Evolutionary conservation across 2,113 vertebrate genomes (phyloP).

Genomic region (Meriones unguiculatus): DNA sequence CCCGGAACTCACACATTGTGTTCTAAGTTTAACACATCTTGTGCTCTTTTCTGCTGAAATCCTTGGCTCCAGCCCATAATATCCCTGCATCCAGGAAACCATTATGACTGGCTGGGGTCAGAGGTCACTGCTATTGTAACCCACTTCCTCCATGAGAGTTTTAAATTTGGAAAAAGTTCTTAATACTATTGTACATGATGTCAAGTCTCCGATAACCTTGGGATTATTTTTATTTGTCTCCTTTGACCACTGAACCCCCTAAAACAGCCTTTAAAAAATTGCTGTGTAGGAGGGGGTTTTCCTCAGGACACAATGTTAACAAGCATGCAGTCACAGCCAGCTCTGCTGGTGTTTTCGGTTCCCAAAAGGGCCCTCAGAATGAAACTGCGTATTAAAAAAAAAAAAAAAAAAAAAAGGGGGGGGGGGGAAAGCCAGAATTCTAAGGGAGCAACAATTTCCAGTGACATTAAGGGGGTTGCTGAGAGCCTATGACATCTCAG

Average conservation of each 20-base stretch:
- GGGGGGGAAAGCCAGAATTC: not conserved
- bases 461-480: not conserved
- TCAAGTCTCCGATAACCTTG: constrained; percentile 84
- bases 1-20: constrained; percentile 92
- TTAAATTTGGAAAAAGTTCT: constrained; percentile 89
- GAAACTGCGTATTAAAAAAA: constrained; percentile 35
- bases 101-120: constrained; percentile 92
- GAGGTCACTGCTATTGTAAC: constrained; percentile 97
- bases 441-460: not conserved
- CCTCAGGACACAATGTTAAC: constrained; percentile 76
- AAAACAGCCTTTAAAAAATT: constrained; percentile 69
- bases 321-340: constrained; percentile 51
- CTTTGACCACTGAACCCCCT: constrained; percentile 74
- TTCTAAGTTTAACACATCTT: constrained; percentile 95
- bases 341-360: constrained; percentile 51
- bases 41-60: constrained; percentile 73
- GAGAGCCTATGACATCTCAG: not conserved
- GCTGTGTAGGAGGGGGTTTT: constrained; percentile 71
- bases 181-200: constrained; percentile 87
- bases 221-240: constrained; percentile 85
- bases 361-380: constrained; percentile 37
- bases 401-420: not conserved
- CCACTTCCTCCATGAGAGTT: constrained; percentile 93
- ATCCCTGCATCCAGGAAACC: constrained; percentile 89
- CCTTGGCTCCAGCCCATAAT: constrained; percentile 85